Base-by-base conservation (phyloP, 1,140 invertebrate species). In the Camponotus pennsylvanicus region DNA sequence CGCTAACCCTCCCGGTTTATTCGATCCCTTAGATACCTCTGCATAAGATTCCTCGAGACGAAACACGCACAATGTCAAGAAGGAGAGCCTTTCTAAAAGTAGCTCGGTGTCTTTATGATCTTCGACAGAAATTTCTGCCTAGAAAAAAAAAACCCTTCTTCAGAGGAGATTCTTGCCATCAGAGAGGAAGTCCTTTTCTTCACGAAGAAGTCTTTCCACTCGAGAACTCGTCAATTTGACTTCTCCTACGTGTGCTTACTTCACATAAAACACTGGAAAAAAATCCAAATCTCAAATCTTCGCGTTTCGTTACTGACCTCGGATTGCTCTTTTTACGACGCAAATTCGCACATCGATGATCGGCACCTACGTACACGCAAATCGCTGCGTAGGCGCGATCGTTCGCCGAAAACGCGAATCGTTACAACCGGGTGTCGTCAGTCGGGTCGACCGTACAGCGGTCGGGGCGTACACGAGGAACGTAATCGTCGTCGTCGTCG, bases 401-500 rank as follows among this genome's bases (percentile, higher is more conserved):
- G 67, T 75, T 79, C 37, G 45, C 55, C 64, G 52, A 15, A 27
- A 76, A 42, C 73, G 67, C 67, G 21, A 32, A 55, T 85, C 67
- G 73, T 40, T n/a, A 37, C 40, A 27, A 66, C 64, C 59, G 32
- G 71, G 52, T 64, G 87, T 64, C 45, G 49, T 76, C 76, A 80
- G 59, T 85, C 75, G 34, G 88, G 32, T 6, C 67, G 66, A 55
- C 45, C 52, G 67, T 73, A 76, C 32, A 27, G 13, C 55, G 59
- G 45, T 49, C 61, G 70, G 45, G 34, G 63, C 2, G 27, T 15
- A 21, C 52, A 52, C 42, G 86, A 71, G 66, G 78, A 77, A 75
- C 84, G 80, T 63, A 75, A 18, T 70, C 52, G 57, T 87, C 88
- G 66, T 57, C 76, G 45, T 73, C 69, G 52, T 80, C 77, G 77